Evolutionary conservation across 2,113 vertebrate genomes (phyloP), one percentile per base, ranked within the genome.

Genomic region (Phaetusa simplex): DNA sequence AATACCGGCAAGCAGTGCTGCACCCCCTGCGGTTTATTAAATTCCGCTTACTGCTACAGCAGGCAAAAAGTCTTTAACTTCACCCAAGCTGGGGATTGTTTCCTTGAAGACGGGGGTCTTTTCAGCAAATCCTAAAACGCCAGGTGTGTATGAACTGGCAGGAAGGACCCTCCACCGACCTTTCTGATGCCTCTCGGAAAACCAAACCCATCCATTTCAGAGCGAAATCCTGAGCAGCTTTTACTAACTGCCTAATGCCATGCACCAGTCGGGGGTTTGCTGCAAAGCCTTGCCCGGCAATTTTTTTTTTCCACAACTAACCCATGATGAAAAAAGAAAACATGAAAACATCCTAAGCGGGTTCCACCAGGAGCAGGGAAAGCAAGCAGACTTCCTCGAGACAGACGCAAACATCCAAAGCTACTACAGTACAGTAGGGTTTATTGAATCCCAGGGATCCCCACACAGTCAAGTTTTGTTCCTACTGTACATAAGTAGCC

Each of bases 121-220:
- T 40, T 45, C 62, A 49, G 49, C 88, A 92, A 72, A 71, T 14
- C 78, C 34, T 40, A 12, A 85, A 69, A 5, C 22, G 27, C 18
- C 6, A 11, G 21, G 16, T 53, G 18, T 6, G 16, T 9, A 24
- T 34, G 16, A 56, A 18, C 16, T 16, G 30, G n/a, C 45, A 86
- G 66, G 42, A 86, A 67, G n/a, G 61, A n/a, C 15, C 27, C 19
- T 45, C 36, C 22, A 2, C 47, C 0, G 0, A 10, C 61, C 38
- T 27, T 45, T 52, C 69, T 76, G 74, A 50, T 34, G 18, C 34
- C 42, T 5, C 32, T 21, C 43, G 29, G 82, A 64, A 81, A 78
- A 43, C 26, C 47, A 47, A 82, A 80, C 0, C 29, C 13, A 34
- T 23, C 45, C 13, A 8, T 64, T 86, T 59, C 71, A 74, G 30